Base-by-base conservation (phyloP, 2,888 invertebrate genomes). In the Macropis europaea region DNA sequence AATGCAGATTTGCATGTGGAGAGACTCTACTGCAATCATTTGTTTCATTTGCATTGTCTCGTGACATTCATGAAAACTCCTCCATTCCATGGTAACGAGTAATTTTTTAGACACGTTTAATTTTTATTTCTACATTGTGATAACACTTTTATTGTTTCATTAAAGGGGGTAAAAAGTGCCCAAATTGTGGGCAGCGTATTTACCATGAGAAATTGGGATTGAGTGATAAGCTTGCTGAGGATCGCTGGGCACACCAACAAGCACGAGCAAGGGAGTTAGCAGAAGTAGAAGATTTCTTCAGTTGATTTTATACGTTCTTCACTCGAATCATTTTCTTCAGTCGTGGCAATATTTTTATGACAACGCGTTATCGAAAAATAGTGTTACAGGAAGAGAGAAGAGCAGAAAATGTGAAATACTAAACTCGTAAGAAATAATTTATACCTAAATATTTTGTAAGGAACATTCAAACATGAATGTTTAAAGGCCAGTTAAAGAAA, bases 221-320 rank as follows among this genome's bases (percentile, higher is more conserved):
- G 3, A 92, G 92, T 53, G 93, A 95, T 24, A 93, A 93, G 84
- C 90, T 95, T 30, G 94, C 94, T 0, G 95, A 95, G 88, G 92
- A 93, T 48, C 91, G 95, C 48, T 95, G 95, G 95, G 95, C 95
- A 1, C 95, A 95, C 84, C 93, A 95, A 83, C 94, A 95, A 87
- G 95, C 95, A 2, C 92, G 94, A 60, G 92, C 93, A 79, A 90
- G 95, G 70, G 95, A 95, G 86, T 90, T 95, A 15, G 93, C 94
- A 45, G 95, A 95, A 90, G 95, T 95, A 6, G 92, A 93, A 1
- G 95, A 95, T 82, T 95, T 95, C 88, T 92, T 94, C 75, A 91
- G 92, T 81, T 93, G 64, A 73, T 53, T n/a, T n/a, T n/a, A 57
- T 48, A 11, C 38, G 17, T 3, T 30, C 28, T 63, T 48, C 22